Evolutionary conservation across 2,113 vertebrate genomes (phyloP).

Genomic region (Bubalus kerabau): DNA sequence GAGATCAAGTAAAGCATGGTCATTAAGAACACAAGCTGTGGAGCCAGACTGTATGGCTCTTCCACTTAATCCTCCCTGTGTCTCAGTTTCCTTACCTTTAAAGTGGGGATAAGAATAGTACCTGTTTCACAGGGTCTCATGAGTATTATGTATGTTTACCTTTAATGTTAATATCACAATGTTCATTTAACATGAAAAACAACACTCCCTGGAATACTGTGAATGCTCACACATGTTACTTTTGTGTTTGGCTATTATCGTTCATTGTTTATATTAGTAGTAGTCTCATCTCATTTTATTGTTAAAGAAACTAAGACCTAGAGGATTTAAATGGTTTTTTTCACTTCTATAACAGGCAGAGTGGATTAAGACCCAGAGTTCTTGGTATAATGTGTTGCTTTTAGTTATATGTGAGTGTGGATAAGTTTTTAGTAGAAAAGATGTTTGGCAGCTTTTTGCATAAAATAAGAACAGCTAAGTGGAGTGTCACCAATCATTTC

Average conservation of each 20-base stretch:
- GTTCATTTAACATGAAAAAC: neutral
- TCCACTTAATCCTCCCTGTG: constrained; percentile 56
- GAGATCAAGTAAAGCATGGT: constrained; percentile 38
- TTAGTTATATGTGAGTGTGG: neutral
- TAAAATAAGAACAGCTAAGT: neutral
- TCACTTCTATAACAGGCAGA: neutral
- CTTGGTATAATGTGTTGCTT: neutral
- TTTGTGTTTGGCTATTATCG: neutral
- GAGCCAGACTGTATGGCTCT: constrained; percentile 67
- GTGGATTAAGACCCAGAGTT: neutral
- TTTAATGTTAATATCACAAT: neutral
- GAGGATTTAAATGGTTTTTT: neutral
- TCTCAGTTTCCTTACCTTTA: constrained; percentile 64
- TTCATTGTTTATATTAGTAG: neutral
- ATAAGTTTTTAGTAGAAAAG: constrained; percentile 22
- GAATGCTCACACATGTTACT: neutral
- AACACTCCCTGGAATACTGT: neutral
- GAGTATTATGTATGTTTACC: neutral
- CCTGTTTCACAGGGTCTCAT: neutral
- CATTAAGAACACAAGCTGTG: constrained; percentile 19
- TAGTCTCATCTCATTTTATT: neutral
- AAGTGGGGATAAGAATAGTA: constrained; percentile 64
- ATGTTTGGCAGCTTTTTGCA: neutral
- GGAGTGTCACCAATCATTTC: neutral
- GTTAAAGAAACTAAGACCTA: neutral